Percentiles rank a stretch among this genome's conserved stretches.
Evolutionary conservation across 1,140 invertebrate genomes (phyloP).

Genomic region (Melitaea cinxia): DNA sequence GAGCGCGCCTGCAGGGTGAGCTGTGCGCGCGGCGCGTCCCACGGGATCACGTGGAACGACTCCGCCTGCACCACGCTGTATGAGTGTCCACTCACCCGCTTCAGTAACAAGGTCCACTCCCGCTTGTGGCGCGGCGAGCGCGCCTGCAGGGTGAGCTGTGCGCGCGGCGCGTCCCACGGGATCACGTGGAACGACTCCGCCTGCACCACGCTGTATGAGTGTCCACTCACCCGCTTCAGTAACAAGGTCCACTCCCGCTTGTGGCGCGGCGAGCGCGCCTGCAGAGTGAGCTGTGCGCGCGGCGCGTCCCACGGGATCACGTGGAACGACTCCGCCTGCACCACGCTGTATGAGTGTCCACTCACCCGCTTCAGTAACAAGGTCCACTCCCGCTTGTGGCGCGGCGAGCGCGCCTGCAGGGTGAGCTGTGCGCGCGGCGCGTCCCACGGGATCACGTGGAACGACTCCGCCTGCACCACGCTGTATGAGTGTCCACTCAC

Average conservation of each 20-base stretch:
- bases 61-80: slow-evolving; percentile 95
- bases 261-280: slow-evolving; percentile 93
- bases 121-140: slow-evolving; percentile 95
- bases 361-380: slow-evolving; percentile 70
- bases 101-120: slow-evolving; percentile 87
- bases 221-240: slow-evolving; percentile 70
- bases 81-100: slow-evolving; percentile 71
- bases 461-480: slow-evolving; percentile 94
- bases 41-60: slow-evolving; percentile 97
- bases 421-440: slow-evolving; percentile 95
- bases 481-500: too few relatives aligned
- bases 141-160: slow-evolving; percentile 95
- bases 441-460: slow-evolving; percentile 98
- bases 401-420: slow-evolving; percentile 92
- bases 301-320: slow-evolving; percentile 98
- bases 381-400: slow-evolving; percentile 96
- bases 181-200: slow-evolving; percentile 97
- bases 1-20: slow-evolving; percentile 94
- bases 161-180: slow-evolving; percentile 95
- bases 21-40: slow-evolving; percentile 94
- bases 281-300: slow-evolving; percentile 92
- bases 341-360: too few relatives aligned
- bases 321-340: slow-evolving; percentile 96
- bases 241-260: slow-evolving; percentile 93
- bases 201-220: slow-evolving; percentile 94